Base-by-base conservation (phyloP, 1,140 invertebrate species). In the Dreissena rostriformis region DNA sequence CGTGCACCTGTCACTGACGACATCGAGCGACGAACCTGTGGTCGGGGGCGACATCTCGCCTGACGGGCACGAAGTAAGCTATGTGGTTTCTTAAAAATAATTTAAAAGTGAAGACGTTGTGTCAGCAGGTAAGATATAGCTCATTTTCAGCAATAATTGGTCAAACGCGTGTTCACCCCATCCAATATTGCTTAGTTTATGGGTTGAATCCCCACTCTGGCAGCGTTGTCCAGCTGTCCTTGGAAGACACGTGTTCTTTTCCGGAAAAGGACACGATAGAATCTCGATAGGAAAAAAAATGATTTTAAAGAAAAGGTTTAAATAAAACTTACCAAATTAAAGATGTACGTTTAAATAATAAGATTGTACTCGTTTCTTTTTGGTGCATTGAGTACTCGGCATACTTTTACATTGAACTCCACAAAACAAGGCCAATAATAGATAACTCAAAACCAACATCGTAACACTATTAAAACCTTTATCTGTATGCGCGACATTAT, bases 21-120 rank as follows among this genome's bases (percentile, higher is more conserved):
- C 88, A 49, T 68, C 24, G 14, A 57, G 85, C 19, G 29, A 84
- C 26, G 67, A 88, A 39, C 86, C 86, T 49, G 84, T 87, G 7
- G 82, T 86, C 14, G 88, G 86, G 4, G 89, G 86, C 1, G 90
- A 91, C 61, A 90, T 91, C 11, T 90, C 89, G 14, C 87, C 85
- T 2, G 70, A 86, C 55, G 90, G 90, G 6, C 72, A 49, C 8
- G 86, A 88, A 73, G 82, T 91, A 17, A n/a, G 26, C 5, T 51
- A 72, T n/a, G n/a, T 49, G n/a, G 70, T 26, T 19, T 72, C 11
- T 19, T n/a, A 49, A 28, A 8, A 12, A n/a, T 1, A 49, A 10
- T 1, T n/a, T 17, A 24, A 24, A 26, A 29, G 24, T 5, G 22
- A n/a, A 24, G 17, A 24, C 19, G 66, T 22, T 1, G 6, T 26